Evolutionary conservation across 2,797 vertebrate species (phyloP), one percentile per base, ranked within the genome.

Genomic region (Labeo calbasu): DNA sequence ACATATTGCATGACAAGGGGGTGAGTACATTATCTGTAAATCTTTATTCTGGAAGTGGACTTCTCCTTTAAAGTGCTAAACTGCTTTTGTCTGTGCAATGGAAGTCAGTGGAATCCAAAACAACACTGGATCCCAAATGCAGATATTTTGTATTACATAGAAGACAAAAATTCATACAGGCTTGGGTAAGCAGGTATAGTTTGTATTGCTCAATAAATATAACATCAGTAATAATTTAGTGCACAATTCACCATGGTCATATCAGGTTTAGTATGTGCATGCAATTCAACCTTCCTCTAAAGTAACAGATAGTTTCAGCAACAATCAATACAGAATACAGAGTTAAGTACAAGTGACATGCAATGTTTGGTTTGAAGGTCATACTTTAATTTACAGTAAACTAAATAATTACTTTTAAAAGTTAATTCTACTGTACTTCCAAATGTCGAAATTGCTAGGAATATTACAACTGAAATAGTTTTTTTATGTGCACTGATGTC

Each of bases 301-400:
- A 77, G 59, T 17, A 43, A 43, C 13, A 4, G 13, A 57, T 15
- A 7, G 13, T 59, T 59, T 77, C 32, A 77, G 8, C 23, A 59
- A 23, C 21, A 77, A 59, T 77, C 73, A 14, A 59, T 77, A 23
- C 2, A 77, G 36, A 59, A n/a, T n/a, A n/a, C n/a, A n/a, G n/a
- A n/a, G n/a, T 77, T 43, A 25, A 13, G 25, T 32, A 51, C 19
- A 68, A 73, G 28, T 21, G 13, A 17, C 1, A 50, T 70, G 5
- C n/a, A 11, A 21, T 36, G 40, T 36, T 19, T 36, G 68, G 14
- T 19, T 32, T 28, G 4, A 71, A 21, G 5, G 10, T 70, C 43
- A 13, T 46, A 70, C 40, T 46, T 69, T 43, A 25, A 4, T 12
- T 61, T 63, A 61, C n/a, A 28, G 14, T 63, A 43, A 23, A 46